A percentile compares a stretch with the other conserved stretches of the same genome.
phyloP scores from a whole-genome alignment of 2,113 vertebrate species.

The Egretta garzetta region DNA sequence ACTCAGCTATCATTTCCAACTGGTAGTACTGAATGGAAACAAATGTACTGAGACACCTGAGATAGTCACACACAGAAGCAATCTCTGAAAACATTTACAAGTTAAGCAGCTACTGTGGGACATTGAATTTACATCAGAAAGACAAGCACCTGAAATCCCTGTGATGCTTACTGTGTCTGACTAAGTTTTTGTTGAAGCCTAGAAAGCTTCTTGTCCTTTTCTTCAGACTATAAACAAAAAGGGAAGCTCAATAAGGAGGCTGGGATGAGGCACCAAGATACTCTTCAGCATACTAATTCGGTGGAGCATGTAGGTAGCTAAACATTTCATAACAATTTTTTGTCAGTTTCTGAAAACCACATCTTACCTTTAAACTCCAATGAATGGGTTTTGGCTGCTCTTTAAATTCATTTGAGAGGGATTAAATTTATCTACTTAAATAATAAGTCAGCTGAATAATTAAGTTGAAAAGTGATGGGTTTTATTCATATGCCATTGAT shows the following conservation, averaged over 20 bases:
- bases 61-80: not conserved
- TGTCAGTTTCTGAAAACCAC: not conserved
- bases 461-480: not conserved
- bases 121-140: not conserved
- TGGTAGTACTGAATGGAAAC: not conserved
- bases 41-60: not conserved
- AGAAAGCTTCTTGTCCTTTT: not conserved
- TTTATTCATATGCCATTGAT: not conserved
- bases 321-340: not conserved
- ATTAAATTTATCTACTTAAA: not conserved
- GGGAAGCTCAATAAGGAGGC: not conserved
- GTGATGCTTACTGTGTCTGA: not conserved
- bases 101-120: not conserved
- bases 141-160: not conserved
- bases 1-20: not conserved
- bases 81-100: not conserved
- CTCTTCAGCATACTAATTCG: not conserved
- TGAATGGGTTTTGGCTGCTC: accelerated
- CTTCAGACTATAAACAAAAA: not conserved
- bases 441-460: not conserved
- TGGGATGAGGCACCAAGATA: not conserved
- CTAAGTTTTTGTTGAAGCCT: not conserved
- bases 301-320: not conserved
- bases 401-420: not conserved
- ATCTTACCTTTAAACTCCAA: not conserved